phyloP scores from a whole-genome alignment of 1,140 invertebrate species.

The Cardiocondyla obscurior region DNA sequence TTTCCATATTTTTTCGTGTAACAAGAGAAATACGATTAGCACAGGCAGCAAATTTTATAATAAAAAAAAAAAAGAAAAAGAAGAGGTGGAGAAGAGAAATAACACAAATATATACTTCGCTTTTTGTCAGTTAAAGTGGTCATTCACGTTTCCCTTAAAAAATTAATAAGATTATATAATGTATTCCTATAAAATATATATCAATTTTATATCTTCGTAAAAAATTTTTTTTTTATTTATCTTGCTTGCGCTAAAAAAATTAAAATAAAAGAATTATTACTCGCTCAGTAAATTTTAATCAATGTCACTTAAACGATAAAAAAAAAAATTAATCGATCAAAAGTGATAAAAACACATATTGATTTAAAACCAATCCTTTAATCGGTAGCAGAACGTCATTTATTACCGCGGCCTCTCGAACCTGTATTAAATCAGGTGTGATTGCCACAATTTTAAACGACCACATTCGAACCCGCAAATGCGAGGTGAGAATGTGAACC shows the following conservation, averaged over 20 bases:
- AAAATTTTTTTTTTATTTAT: neutral
- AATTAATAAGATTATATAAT: conserved; percentile 11
- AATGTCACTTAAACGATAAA: neutral
- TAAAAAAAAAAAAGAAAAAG: neutral
- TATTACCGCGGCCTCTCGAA: neutral
- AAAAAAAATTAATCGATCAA: too few relatives aligned
- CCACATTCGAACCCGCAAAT: neutral
- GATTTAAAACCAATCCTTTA: neutral
- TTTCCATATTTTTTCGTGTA: neutral
- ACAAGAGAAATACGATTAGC: neutral
- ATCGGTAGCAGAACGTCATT: neutral
- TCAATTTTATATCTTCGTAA: neutral
- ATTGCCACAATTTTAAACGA: neutral
- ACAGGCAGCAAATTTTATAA: neutral
- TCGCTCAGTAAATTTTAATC: conserved; percentile 4
- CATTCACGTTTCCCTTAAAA: neutral
- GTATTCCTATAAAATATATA: neutral
- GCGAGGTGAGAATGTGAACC: neutral
- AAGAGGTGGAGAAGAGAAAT: too few relatives aligned
- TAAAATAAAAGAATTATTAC: neutral
- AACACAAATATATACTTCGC: neutral
- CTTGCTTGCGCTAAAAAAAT: neutral
- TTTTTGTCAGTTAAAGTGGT: neutral
- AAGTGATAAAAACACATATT: too few relatives aligned
- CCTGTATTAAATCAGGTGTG: neutral